Conservation (phyloP, 2,113 vertebrate genomes). For the Tilapia sparmanii region DNA sequence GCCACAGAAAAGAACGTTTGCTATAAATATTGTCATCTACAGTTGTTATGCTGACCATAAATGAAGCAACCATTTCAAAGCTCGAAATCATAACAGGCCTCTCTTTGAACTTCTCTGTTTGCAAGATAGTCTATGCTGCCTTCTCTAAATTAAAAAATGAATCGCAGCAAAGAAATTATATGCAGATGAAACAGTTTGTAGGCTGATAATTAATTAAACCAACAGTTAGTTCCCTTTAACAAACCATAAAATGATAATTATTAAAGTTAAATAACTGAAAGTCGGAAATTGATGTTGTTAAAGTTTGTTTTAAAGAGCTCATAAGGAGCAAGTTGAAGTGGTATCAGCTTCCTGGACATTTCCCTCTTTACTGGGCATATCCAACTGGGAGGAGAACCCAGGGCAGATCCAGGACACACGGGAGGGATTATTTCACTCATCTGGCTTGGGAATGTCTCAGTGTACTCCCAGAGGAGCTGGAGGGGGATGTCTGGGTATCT, state of each 20-base stretch:
- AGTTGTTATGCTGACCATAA: background rate
- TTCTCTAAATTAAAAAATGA: background rate
- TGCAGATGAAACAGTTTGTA: background rate
- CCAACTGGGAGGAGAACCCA: background rate
- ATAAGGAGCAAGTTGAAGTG: background rate
- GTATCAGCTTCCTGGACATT: rapidly evolving
- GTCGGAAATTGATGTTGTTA: background rate
- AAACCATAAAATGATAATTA: background rate
- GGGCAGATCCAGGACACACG: background rate
- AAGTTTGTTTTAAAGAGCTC: background rate
- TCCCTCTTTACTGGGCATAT: background rate
- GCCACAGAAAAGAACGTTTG: background rate
- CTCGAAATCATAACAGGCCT: background rate
- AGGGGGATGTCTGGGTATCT: background rate
- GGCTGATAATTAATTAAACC: background rate
- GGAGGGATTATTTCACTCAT: background rate
- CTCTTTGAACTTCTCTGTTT: background rate
- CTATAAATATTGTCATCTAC: background rate
- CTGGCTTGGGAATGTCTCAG: background rate
- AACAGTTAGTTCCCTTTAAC: background rate
- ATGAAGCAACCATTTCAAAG: background rate
- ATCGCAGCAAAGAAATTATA: background rate
- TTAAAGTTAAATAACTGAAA: background rate
- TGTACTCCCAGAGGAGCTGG: background rate
- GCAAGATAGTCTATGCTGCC: background rate